Base-by-base conservation (phyloP, 2,888 invertebrate species). In the Ferdinandea cuprea region DNA sequence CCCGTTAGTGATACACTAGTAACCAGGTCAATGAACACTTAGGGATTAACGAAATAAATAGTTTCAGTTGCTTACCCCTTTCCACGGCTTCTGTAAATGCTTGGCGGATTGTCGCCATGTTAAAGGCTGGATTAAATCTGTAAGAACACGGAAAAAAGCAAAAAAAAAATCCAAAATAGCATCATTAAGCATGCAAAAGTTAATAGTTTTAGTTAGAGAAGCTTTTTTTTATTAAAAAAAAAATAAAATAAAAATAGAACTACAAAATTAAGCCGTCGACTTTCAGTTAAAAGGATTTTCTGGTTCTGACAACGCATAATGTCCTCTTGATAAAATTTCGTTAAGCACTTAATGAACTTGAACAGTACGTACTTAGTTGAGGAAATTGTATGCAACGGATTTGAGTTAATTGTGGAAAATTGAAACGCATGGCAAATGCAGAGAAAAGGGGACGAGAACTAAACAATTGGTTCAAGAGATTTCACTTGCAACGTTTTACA, bases 51-150 rank as follows among this genome's bases (percentile, higher is more conserved):
- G 13, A 77, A 61, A 15, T 56, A 66, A 63, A 77, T 54, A 48
- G 30, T 69, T 71, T 11, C 37, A 30, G 58, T 56, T 76, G 86
- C 88, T 87, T 89, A 97, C 97, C 97, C 95, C 97, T 93, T 92
- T 97, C 97, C 86, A 97, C 97, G 86, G 97, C 97, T 92, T 97
- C 97, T 93, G 96, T 97, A 92, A 97, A 95, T 89, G 96, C 97
- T 93, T 97, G 97, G 89, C 96, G 96, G 92, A 97, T 97, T 88
- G 97, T 96, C 91, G 96, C 96, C 94, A 97, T 96, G 91, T 97
- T 96, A 93, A 97, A 96, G 89, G 96, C 95, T 91, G 96, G 96
- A 93, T 96, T 96, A 92, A 96, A 96, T 94, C 96, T 96, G 93
- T 83, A 89, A 91, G 89, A 77, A 40, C 61, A 68, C 73, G 77